A percentile compares a stretch with the other conserved stretches of the same genome.
Evolutionary conservation across 2,888 invertebrate species (phyloP).

Genomic region (Linnaemya tessellans): DNA sequence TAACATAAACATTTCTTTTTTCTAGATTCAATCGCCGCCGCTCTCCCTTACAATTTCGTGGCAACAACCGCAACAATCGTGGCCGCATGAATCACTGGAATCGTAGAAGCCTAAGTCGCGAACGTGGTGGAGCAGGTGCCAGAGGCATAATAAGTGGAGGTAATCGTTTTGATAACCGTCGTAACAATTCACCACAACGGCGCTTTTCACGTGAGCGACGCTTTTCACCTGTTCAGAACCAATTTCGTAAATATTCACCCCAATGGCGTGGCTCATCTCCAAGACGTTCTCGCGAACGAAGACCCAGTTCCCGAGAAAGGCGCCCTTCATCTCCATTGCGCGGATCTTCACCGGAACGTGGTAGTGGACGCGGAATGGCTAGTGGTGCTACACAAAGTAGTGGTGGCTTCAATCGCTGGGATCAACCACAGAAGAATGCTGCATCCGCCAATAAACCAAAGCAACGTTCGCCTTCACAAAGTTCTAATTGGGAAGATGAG

Average conservation of each 20-base stretch:
- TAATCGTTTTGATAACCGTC: constrained; percentile 75
- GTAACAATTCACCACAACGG: constrained; percentile 75
- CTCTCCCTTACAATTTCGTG: constrained; percentile 78
- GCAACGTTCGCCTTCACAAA: constrained; percentile 75
- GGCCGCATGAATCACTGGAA: constrained; percentile 79
- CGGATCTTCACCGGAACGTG: constrained; percentile 74
- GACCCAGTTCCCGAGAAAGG: constrained; percentile 73
- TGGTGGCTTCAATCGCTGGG: constrained; percentile 78
- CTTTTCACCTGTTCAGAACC: constrained; percentile 77
- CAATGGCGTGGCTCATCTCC: constrained; percentile 79
- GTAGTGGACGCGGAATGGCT: constrained; percentile 26
- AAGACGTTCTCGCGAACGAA: constrained; percentile 77
- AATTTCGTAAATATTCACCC: constrained; percentile 80
- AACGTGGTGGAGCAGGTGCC: constrained; percentile 77
- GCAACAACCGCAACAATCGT: constrained; percentile 77
- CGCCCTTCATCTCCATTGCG: constrained; percentile 79
- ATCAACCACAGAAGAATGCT: constrained; percentile 73
- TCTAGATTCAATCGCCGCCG: constrained; percentile 81
- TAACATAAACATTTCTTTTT: neutral
- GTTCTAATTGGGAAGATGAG: constrained; percentile 77
- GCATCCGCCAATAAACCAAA: constrained; percentile 70
- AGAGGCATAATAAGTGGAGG: constrained; percentile 72
- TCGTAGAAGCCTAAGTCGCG: constrained; percentile 78
- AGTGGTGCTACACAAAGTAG: constrained; percentile 51
- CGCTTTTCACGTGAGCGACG: constrained; percentile 79